Conservation (phyloP, 1,140 invertebrate genomes). For the Scaptomyza graminum region DNA sequence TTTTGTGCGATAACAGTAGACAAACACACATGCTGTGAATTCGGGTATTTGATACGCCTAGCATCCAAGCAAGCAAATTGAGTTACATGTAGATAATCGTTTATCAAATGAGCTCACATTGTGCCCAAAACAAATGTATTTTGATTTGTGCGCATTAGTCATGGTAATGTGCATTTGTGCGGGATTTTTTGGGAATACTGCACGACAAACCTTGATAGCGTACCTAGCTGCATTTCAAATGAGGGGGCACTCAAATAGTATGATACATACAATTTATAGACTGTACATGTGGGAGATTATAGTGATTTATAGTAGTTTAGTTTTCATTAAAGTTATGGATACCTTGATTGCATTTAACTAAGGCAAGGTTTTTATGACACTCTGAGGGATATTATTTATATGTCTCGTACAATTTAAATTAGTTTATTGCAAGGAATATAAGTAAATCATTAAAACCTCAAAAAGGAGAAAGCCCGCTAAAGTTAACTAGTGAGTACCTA, state of each 20-base stretch:
- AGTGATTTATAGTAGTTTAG: neutral
- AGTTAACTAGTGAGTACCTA: too few species aligned
- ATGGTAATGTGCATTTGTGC: slow-evolving; percentile 9
- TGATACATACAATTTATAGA: neutral
- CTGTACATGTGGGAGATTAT: neutral
- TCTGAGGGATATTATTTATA: too few species aligned
- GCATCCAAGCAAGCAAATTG: slow-evolving; percentile 70
- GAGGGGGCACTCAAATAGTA: neutral
- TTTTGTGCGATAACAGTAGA: neutral
- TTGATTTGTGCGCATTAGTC: slow-evolving; percentile 56
- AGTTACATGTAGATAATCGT: slow-evolving; percentile 78
- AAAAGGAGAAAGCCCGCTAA: too few species aligned
- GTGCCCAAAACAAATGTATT: slow-evolving; percentile 41
- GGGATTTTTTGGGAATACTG: neutral
- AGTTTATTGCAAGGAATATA: too few species aligned
- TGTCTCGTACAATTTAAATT: too few species aligned
- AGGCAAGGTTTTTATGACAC: neutral
- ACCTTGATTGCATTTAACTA: neutral
- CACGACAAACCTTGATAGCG: neutral
- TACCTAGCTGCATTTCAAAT: slow-evolving; percentile 1
- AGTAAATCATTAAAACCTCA: too few species aligned
- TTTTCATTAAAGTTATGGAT: neutral
- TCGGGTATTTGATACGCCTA: slow-evolving; percentile 56
- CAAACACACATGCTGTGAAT: slow-evolving; percentile 34
- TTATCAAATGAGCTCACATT: slow-evolving; percentile 54